A percentile compares a stretch with the other conserved stretches of the same genome.
Evolutionary conservation across 2,113 vertebrate genomes (phyloP).

Genomic region (Lonchura striata): DNA sequence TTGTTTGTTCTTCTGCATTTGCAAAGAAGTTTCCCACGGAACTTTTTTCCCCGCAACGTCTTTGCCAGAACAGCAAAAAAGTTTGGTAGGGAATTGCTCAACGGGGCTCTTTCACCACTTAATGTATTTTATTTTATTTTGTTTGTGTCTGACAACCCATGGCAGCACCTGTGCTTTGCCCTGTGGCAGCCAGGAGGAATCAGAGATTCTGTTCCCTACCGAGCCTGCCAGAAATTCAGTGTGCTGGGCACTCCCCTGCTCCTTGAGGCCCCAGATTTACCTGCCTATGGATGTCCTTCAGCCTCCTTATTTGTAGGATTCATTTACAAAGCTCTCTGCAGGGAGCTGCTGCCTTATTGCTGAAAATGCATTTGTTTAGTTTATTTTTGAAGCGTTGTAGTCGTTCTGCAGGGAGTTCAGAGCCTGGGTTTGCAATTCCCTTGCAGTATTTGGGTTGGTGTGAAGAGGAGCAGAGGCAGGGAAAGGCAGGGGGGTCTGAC

Average conservation of each 20-base stretch:
- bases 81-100: not conserved
- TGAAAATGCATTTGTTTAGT: not conserved
- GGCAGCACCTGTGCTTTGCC: not conserved
- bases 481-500: not conserved
- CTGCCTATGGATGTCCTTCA: rapidly evolving
- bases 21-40: not conserved
- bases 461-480: rapidly evolving
- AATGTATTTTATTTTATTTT: not conserved
- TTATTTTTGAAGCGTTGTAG: rapidly evolving
- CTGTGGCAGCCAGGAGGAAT: not conserved
- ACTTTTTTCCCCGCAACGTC: not conserved
- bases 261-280: rapidly evolving
- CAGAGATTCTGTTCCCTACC: rapidly evolving
- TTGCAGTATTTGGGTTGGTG: rapidly evolving
- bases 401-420: not conserved
- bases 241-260: not conserved
- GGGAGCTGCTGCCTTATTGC: not conserved
- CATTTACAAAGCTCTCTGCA: no score
- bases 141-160: not conserved
- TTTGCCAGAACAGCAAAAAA: not conserved
- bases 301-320: rapidly evolving
- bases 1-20: not conserved
- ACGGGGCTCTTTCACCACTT: rapidly evolving
- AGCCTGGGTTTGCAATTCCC: not conserved
- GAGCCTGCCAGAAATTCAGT: not conserved